phyloP scores from a whole-genome alignment of 64 coral and sea anemone species.

The Montipora efflorescens region DNA sequence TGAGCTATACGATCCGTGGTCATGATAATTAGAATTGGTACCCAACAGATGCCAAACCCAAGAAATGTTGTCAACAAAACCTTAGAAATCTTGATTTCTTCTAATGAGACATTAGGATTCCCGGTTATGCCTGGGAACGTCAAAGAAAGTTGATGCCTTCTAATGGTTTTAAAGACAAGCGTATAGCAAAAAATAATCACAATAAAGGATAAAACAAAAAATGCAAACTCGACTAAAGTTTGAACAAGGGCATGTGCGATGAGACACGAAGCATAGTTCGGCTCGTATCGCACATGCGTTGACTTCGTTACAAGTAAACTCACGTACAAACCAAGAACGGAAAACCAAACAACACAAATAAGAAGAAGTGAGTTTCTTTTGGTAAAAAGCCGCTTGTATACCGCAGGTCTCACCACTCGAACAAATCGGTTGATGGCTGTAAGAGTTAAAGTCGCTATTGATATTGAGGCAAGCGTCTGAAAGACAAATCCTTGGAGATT shows the following conservation, averaged over 20 bases:
- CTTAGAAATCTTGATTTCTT: slow-evolving; percentile 24
- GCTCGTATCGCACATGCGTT: not conserved
- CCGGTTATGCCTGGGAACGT: not conserved
- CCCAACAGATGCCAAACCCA: slow-evolving; percentile 37
- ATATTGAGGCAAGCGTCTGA: not conserved
- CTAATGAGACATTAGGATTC: not conserved
- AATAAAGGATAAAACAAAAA: slow-evolving; percentile 3
- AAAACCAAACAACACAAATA: not conserved
- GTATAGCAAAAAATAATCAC: slow-evolving; percentile 11
- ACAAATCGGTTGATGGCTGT: slow-evolving; percentile 34
- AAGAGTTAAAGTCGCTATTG: slow-evolving; percentile 19
- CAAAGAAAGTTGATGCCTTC: not conserved
- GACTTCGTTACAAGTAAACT: not conserved
- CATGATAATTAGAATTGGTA: slow-evolving; percentile 33
- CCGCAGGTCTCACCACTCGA: slow-evolving; percentile 3
- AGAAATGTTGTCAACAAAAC: slow-evolving; percentile 22
- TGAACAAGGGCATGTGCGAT: not conserved
- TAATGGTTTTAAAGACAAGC: not conserved
- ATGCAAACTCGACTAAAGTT: slow-evolving; percentile 20
- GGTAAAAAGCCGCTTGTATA: slow-evolving; percentile 12
- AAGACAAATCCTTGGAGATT: slow-evolving; percentile 24
- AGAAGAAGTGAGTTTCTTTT: slow-evolving; percentile 25
- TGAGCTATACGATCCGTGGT: not conserved
- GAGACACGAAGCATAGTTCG: not conserved
- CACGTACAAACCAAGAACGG: not conserved